Percentiles rank a stretch among this genome's conserved stretches.
phyloP scores from a whole-genome alignment of 2,113 vertebrate genomes.

The Pyxicephalus adspersus region DNA sequence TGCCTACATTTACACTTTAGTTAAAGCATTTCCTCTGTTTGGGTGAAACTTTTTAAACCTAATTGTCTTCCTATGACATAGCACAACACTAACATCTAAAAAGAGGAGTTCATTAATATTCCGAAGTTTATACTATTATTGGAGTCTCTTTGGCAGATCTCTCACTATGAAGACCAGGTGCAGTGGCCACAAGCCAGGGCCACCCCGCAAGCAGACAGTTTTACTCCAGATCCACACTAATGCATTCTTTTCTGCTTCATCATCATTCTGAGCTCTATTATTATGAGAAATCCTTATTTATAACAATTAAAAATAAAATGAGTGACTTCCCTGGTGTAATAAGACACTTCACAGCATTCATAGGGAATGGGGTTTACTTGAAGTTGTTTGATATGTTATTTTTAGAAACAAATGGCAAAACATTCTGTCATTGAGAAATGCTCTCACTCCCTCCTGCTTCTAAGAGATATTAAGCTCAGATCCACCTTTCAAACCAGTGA shows the following conservation, averaged over 20 bases:
- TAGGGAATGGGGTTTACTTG: background rate
- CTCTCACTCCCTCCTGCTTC: too few relatives aligned
- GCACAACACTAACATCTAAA: constrained; percentile 46
- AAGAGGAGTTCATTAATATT: constrained; percentile 45
- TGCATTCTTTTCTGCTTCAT: constrained; percentile 49
- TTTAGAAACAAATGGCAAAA: constrained; percentile 1
- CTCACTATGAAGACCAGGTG: constrained; percentile 49
- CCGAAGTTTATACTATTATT: constrained; percentile 42
- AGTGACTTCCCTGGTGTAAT: constrained; percentile 1
- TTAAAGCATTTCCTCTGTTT: constrained; percentile 14
- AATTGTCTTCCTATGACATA: constrained; percentile 40
- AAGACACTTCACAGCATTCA: background rate
- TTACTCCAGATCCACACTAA: constrained; percentile 32
- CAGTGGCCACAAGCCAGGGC: constrained; percentile 51
- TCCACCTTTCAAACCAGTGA: too few relatives aligned
- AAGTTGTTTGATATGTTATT: background rate
- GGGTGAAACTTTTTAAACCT: background rate
- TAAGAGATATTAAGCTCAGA: too few relatives aligned
- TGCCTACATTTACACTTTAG: background rate
- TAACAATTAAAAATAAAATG: constrained; percentile 5
- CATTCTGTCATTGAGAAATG: background rate
- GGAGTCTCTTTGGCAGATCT: constrained; percentile 47
- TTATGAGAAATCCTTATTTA: constrained; percentile 36
- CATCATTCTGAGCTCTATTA: constrained; percentile 25
- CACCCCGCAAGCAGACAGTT: constrained; percentile 45